A percentile compares a stretch with the other conserved stretches of the same genome.
These are phyloP conservation scores for Pachycephala philippinensis DNA, from an alignment of 2,113 vertebrate species.

Conservation along the genomic window DNA sequence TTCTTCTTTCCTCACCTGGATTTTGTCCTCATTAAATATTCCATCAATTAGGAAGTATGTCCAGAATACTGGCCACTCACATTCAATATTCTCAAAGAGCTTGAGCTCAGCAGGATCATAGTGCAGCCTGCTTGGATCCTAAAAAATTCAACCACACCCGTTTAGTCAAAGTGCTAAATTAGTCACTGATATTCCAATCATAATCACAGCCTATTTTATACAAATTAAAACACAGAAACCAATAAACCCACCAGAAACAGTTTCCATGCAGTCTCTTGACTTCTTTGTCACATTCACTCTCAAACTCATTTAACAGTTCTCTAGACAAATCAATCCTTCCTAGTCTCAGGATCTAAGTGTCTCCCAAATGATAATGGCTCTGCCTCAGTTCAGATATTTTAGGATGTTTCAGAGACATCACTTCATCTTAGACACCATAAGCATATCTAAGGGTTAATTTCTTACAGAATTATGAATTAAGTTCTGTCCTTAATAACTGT, in stretches of 20 bases:
- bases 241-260: not conserved
- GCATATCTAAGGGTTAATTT: not conserved
- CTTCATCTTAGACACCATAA: not conserved
- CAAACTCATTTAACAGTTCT: not conserved
- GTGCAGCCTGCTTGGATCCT: slow-evolving; percentile 93
- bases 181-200: not conserved
- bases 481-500: not conserved
- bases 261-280: not conserved
- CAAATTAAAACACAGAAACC: not conserved
- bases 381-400: not conserved
- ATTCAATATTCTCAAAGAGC: slow-evolving; percentile 98
- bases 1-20: slow-evolving; percentile 81
- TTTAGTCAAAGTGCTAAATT: not conserved
- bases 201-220: not conserved
- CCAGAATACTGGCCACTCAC: slow-evolving; percentile 98
- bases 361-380: not conserved
- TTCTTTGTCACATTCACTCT: not conserved
- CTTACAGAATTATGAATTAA: not conserved
- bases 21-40: slow-evolving; percentile 84
- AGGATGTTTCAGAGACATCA: not conserved
- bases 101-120: slow-evolving; percentile 97
- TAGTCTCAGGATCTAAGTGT: not conserved
- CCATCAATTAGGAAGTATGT: slow-evolving; percentile 95
- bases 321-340: not conserved
- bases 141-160: not conserved